Evolutionary conservation across 2,113 vertebrate genomes (phyloP), one percentile per base, ranked within the genome.

Genomic region (Strigops habroptila): DNA sequence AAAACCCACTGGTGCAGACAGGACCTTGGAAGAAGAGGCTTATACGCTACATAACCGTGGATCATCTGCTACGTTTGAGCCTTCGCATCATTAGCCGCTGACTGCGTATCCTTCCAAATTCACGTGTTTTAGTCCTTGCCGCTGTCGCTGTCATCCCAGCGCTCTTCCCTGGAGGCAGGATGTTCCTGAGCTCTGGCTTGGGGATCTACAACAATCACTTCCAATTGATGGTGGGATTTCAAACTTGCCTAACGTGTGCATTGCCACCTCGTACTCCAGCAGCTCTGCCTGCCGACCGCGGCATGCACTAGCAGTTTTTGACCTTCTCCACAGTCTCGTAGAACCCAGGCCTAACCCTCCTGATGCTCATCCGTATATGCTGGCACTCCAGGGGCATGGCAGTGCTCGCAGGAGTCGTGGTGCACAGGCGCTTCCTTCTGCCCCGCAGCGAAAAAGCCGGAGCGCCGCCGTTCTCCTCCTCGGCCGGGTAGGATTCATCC

Each of bases 241-340:
- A 96, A 97, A 96, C 93, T 94, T 95, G 92, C 91, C 92, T 95
- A 60, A 74, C 12, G 88, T 95, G 90, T 95, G 95, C 81, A 64
- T 35, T 79, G 87, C 96, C 91, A 92, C 92, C 90, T 88, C 9
- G 14, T 82, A 57, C 91, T 95, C 95, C 96, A 97, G 93, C 90
- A 96, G 93, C 89, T 77, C 88, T 59, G 89, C 83, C 71, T n/a
- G 39, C 76, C 10, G 12, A 48, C 43, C 0, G 18, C 0, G 13
- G 69, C 49, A 22, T 18, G 57, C 49, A 28, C 88, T 97, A 97
- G 91, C 96, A 97, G 84, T 97, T 96, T 84, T 97, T 81, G 21
- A 96, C 93, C 92, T 97, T 97, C 59, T 97, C 96, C 92, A 97
- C 96, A 96, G 97, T 97, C 95, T 97, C 97, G 24, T 97, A 97